phyloP scores from a whole-genome alignment of 2,113 vertebrate genomes.

The Odobenus rosmarus region DNA sequence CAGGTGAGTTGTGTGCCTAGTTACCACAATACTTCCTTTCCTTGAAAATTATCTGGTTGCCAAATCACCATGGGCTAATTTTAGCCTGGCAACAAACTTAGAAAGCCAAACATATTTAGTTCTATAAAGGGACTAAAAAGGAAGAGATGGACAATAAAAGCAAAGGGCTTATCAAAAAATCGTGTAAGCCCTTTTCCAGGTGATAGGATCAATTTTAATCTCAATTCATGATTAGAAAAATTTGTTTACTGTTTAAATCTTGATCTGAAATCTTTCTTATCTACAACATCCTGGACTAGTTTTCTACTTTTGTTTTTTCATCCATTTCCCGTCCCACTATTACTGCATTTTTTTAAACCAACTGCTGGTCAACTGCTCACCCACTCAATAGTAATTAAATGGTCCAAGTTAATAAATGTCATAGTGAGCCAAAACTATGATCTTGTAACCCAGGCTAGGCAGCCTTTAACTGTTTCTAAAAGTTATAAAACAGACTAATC shows the following conservation, averaged over 20 bases:
- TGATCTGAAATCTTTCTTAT: not conserved
- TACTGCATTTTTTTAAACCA: not conserved
- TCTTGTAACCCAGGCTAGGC: not conserved
- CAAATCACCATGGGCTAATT: not conserved
- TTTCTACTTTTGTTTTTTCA: not conserved
- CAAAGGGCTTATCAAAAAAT: not conserved
- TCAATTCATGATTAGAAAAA: not conserved
- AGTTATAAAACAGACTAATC: constrained; percentile 6
- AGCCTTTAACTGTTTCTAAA: constrained; percentile 29
- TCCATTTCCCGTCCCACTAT: not conserved
- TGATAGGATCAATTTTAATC: constrained; percentile 7
- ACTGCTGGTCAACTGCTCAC: not conserved
- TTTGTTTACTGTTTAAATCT: not conserved
- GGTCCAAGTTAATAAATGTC: not conserved
- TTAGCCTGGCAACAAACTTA: constrained; percentile 48
- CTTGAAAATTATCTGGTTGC: not conserved
- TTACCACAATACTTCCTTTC: not conserved
- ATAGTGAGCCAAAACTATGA: constrained; percentile 44
- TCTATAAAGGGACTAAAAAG: not conserved
- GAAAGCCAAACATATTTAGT: not conserved
- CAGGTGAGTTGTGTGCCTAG: not conserved
- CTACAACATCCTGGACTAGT: not conserved
- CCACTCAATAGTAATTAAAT: constrained; percentile 44
- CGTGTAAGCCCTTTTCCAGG: not conserved
- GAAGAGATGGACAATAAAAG: not conserved